A percentile compares a stretch with the other conserved stretches of the same genome.
phyloP scores from a whole-genome alignment of 2,888 invertebrate genomes.

The Chamaedrilus cognettii region DNA sequence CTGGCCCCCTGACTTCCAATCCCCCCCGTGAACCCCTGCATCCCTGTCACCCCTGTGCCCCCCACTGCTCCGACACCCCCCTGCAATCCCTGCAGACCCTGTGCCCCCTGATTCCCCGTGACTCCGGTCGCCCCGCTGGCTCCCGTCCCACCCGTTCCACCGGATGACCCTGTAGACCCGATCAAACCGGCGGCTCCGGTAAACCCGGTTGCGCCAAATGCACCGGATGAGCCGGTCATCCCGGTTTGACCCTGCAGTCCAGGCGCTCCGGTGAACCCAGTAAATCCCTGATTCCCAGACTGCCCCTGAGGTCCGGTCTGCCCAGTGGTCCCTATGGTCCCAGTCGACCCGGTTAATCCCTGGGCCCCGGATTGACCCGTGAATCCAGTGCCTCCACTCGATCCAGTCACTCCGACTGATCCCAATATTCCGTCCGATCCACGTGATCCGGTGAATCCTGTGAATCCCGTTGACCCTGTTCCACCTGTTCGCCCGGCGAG shows the following conservation, averaged over 20 bases:
- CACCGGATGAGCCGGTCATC: slow-evolving; percentile 2
- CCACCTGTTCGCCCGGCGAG: background rate
- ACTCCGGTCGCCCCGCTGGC: no score
- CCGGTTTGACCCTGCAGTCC: background rate
- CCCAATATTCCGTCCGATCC: slow-evolving; percentile 21
- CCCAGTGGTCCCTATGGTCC: slow-evolving; percentile 33
- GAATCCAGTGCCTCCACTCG: slow-evolving; percentile 23
- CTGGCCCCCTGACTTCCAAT: slow-evolving; percentile 3
- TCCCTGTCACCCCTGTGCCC: slow-evolving; percentile 10
- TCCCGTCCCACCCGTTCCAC: slow-evolving; percentile 1
- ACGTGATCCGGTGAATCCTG: background rate
- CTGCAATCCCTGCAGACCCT: background rate
- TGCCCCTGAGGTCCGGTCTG: slow-evolving; percentile 20
- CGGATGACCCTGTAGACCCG: background rate
- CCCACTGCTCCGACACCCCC: slow-evolving; percentile 8
- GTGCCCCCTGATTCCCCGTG: background rate
- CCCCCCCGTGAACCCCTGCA: slow-evolving; percentile 6
- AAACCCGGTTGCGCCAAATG: slow-evolving; percentile 14
- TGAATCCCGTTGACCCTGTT: background rate
- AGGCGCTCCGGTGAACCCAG: background rate
- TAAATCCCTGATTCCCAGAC: slow-evolving; percentile 25
- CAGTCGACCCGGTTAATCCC: slow-evolving; percentile 30
- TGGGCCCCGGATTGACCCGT: slow-evolving; percentile 18
- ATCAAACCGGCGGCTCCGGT: slow-evolving; percentile 11
- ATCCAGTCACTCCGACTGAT: slow-evolving; percentile 23